Conservation (phyloP, 2,888 invertebrate genomes). For the Drosophila differens region DNA sequence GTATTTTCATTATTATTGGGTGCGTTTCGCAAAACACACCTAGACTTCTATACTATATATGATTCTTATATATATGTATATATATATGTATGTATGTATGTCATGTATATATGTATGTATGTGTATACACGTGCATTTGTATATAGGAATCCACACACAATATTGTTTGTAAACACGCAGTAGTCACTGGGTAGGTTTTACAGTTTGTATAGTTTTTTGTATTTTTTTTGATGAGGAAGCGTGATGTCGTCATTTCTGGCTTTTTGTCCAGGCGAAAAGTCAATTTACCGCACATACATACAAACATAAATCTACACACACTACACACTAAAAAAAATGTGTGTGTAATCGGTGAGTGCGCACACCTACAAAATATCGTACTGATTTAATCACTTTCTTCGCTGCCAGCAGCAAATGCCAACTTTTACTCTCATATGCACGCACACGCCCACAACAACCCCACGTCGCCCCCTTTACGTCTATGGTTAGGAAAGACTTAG, state of each 20-base stretch:
- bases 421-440: constrained; percentile 73
- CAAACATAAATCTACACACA: constrained; percentile 19
- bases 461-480: constrained; percentile 1
- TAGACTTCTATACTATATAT: constrained; percentile 25
- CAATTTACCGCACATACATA: constrained; percentile 64
- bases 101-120: not conserved
- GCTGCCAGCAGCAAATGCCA: constrained; percentile 73
- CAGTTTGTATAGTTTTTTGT: constrained; percentile 49
- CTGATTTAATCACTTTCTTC: constrained; percentile 80
- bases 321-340: constrained; percentile 16
- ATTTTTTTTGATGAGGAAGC: constrained; percentile 58
- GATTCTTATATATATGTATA: constrained; percentile 13
- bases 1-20: constrained; percentile 6
- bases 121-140: constrained; percentile 10
- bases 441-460: constrained; percentile 39
- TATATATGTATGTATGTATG: constrained; percentile 12
- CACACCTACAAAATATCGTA: constrained; percentile 82
- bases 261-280: constrained; percentile 76
- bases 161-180: constrained; percentile 79
- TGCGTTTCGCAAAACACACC: constrained; percentile 63
- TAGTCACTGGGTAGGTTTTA: constrained; percentile 69
- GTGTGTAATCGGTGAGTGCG: constrained; percentile 74
- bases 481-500: constrained; percentile 62
- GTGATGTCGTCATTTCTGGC: constrained; percentile 77
- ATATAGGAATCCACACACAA: constrained; percentile 53